phyloP scores from a whole-genome alignment of 2,888 invertebrate genomes.

The Plemyria rubiginata region DNA sequence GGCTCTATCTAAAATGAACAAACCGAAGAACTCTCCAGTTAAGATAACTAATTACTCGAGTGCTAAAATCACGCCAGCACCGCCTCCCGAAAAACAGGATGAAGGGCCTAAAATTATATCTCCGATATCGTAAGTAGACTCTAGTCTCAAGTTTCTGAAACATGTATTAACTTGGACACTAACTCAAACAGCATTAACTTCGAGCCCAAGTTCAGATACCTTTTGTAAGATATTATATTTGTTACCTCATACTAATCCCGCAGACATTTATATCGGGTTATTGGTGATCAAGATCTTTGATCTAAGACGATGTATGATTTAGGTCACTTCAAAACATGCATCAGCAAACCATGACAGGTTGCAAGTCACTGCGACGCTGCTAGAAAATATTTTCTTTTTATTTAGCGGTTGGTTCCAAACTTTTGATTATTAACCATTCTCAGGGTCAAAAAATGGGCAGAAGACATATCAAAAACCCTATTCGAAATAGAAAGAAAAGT shows the following conservation, averaged over 20 bases:
- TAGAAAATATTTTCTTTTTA: too few relatives aligned
- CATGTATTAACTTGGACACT: too few relatives aligned
- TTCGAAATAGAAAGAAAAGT: constrained; percentile 61
- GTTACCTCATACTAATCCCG: too few relatives aligned
- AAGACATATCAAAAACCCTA: constrained; percentile 62
- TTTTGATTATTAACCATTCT: neutral
- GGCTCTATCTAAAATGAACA: constrained; percentile 52
- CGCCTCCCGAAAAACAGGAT: constrained; percentile 39
- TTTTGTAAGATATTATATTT: too few relatives aligned
- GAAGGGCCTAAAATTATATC: constrained; percentile 57
- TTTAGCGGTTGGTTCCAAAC: neutral
- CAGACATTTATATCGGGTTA: too few relatives aligned
- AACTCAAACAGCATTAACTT: too few relatives aligned
- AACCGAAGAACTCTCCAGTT: constrained; percentile 59
- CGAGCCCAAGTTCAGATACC: too few relatives aligned
- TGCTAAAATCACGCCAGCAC: constrained; percentile 54
- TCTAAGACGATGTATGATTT: too few relatives aligned
- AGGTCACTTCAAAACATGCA: too few relatives aligned
- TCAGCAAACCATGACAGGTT: too few relatives aligned
- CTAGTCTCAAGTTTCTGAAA: neutral
- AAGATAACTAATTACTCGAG: constrained; percentile 63
- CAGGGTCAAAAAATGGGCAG: constrained; percentile 72
- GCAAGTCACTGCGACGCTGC: too few relatives aligned
- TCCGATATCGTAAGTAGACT: constrained; percentile 59
- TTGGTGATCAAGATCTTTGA: too few relatives aligned